These are phyloP conservation scores for Perdita meconis DNA, from an alignment of 2,888 invertebrate genomes.

Conservation along the genomic window DNA sequence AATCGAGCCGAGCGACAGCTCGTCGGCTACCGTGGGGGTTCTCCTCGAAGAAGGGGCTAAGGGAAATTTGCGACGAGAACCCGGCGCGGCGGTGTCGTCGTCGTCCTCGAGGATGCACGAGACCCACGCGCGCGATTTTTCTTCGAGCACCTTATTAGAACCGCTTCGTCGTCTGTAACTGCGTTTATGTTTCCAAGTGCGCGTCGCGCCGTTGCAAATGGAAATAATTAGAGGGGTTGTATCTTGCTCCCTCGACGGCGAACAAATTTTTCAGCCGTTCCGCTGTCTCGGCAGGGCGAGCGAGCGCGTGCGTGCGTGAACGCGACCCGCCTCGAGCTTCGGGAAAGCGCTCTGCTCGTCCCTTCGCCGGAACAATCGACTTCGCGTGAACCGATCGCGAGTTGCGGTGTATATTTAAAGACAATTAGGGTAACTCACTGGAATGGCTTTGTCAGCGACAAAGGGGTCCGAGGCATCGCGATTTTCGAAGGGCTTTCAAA, in stretches of 20 bases:
- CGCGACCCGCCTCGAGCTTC: neutral
- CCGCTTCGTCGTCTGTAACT: constrained; percentile 8
- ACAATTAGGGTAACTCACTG: neutral
- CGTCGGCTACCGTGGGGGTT: constrained; percentile 42
- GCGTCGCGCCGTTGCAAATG: constrained; percentile 7
- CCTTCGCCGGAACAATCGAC: constrained; percentile 26
- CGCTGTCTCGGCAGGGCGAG: constrained; percentile 3
- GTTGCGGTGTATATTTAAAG: neutral
- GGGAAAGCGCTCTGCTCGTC: neutral
- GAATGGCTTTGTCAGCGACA: neutral
- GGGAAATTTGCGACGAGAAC: constrained; percentile 21
- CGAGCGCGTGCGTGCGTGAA: constrained; percentile 10
- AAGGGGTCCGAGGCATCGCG: neutral
- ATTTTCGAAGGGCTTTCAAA: neutral
- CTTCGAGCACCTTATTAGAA: constrained; percentile 25
- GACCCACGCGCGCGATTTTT: constrained; percentile 7
- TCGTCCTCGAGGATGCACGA: neutral
- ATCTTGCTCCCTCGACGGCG: neutral
- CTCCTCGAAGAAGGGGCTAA: neutral
- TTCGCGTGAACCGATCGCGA: constrained; percentile 46
- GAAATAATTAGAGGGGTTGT: constrained; percentile 20
- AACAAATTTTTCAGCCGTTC: constrained; percentile 36
- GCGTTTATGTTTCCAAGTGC: constrained; percentile 1
- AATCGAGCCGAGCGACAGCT: constrained; percentile 51
- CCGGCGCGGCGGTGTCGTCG: neutral